These are phyloP conservation scores for Palythoa heliodiscus DNA, from an alignment of 92 coral and sea anemone species.

Conservation along the genomic window DNA sequence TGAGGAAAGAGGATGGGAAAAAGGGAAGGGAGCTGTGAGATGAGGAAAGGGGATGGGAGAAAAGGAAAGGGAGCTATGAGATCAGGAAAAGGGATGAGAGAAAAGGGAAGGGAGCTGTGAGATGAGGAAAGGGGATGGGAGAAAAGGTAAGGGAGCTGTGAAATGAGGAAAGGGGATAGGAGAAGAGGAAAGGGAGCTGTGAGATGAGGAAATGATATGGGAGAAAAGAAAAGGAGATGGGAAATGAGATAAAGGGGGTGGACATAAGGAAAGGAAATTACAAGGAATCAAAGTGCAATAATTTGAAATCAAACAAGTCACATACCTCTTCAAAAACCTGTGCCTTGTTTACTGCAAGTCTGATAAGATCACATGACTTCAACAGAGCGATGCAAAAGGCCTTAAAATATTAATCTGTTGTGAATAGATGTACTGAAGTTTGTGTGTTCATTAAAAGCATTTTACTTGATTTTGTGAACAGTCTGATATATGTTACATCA, in stretches of 20 bases:
- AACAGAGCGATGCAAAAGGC: slow-evolving; percentile 92
- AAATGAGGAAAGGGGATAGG: background rate
- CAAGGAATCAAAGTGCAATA: too few species aligned
- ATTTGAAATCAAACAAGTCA: background rate
- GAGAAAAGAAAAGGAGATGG: background rate
- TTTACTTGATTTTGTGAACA: too few species aligned
- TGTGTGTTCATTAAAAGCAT: background rate
- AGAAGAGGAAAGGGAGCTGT: background rate
- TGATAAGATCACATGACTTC: slow-evolving; percentile 87
- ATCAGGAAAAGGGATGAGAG: too few species aligned
- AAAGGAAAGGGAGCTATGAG: too few species aligned
- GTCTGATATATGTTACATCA: too few species aligned
- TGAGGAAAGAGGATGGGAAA: too few species aligned
- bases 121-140: background rate
- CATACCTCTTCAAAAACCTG: slow-evolving; percentile 96
- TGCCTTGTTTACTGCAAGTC: slow-evolving; percentile 88
- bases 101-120: too few species aligned
- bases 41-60: too few species aligned
- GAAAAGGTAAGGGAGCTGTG: too few species aligned
- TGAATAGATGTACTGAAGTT: background rate
- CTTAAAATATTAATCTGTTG: slow-evolving; percentile 29
- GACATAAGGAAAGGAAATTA: too few species aligned
- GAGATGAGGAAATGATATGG: background rate
- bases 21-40: too few species aligned
- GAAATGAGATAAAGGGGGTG: too few species aligned